Base-by-base conservation (phyloP, 1,140 invertebrate species). In the Carposina sasakii region DNA sequence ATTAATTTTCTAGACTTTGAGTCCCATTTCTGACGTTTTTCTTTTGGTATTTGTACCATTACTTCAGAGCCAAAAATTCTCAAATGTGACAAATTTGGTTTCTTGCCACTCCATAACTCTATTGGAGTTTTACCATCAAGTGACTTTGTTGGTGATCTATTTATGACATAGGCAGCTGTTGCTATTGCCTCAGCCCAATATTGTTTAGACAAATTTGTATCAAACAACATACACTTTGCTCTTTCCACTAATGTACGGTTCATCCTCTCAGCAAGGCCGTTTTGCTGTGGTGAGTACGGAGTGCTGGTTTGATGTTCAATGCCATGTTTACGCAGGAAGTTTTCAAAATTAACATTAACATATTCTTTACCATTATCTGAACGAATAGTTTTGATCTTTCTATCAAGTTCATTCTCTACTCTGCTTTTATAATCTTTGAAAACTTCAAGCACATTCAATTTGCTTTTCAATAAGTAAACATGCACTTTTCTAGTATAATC, bases 321-420 rank as follows among this genome's bases (percentile, higher is more conserved):
- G 6, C 73, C 72, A 10, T 48, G 22, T 10, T 63, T 50, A 15
- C 55, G 54, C 2, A 77, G 54, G 36, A 57, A 78, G 1, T 53
- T 36, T 15, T 68, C 51, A 45, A 85, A 71, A 1, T 52, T 31
- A n/a, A 51, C 45, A 49, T 66, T 76, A 1, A 54, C 19, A 51
- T 75, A 82, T 51, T 85, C 81, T 3, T 19, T 56, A 9, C 78
- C 83, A 54, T 85, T 85, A 44, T n/a, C n/a, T n/a, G n/a, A n/a
- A n/a, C n/a, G n/a, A n/a, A n/a, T n/a, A n/a, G n/a, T n/a, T n/a
- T n/a, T n/a, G n/a, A n/a, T n/a, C n/a, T n/a, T n/a, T n/a, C n/a
- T n/a, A n/a, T n/a, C n/a, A n/a, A n/a, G n/a, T n/a, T n/a, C n/a
- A n/a, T n/a, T n/a, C n/a, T n/a, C n/a, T n/a, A n/a, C n/a, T n/a